A percentile compares a stretch with the other conserved stretches of the same genome.
phyloP scores from a whole-genome alignment of 2,113 vertebrate species.

The Egretta garzetta region DNA sequence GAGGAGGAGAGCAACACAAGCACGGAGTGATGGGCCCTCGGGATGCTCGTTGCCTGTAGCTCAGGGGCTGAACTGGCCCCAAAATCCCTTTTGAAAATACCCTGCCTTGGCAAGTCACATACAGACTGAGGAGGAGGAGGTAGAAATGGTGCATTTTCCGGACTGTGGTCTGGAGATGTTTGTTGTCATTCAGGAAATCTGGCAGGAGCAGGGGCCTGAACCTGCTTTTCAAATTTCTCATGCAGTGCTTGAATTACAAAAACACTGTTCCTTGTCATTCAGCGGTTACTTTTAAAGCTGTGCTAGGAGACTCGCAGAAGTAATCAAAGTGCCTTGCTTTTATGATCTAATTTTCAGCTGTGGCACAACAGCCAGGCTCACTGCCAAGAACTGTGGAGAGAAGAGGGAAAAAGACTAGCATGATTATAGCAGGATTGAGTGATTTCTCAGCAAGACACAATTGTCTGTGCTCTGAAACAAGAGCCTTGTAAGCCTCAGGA shows the following conservation, averaged over 20 bases:
- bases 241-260: neutral
- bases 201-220: neutral
- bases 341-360: constrained; percentile 19
- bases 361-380: constrained; percentile 16
- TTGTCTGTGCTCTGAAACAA: neutral
- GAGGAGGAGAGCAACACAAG: neutral
- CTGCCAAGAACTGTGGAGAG: neutral
- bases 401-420: neutral
- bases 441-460: neutral
- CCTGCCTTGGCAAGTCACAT: neutral
- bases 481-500: neutral
- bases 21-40: neutral
- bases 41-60: neutral
- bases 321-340: neutral
- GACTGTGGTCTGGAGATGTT: neutral
- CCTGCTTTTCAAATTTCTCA: neutral
- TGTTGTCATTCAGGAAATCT: neutral
- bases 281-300: neutral
- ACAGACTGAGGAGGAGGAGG: neutral
- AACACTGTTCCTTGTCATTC: neutral
- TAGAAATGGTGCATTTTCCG: neutral
- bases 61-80: neutral
- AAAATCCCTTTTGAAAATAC: neutral
- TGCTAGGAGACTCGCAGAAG: neutral
- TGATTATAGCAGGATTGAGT: neutral